Percentiles rank a stretch among this genome's conserved stretches.
phyloP scores from a whole-genome alignment of 2,888 invertebrate species.

The Hyalella azteca region DNA sequence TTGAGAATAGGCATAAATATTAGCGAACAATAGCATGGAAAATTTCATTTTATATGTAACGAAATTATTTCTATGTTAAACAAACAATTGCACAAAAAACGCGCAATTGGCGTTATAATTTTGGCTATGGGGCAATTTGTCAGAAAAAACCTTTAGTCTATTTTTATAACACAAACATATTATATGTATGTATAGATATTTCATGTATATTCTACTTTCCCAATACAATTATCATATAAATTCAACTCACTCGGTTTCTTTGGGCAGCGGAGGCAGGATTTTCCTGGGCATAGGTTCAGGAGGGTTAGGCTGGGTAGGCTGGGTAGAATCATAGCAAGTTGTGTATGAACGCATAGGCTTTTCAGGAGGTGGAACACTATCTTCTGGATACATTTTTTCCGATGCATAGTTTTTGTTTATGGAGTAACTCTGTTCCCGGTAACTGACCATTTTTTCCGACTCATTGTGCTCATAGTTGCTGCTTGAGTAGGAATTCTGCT shows the following conservation, averaged over 20 bases:
- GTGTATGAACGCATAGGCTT: conserved; percentile 12
- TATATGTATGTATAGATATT: not conserved
- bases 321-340: conserved; percentile 29
- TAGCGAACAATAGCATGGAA: no score
- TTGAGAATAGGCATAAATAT: no score
- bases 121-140: no score
- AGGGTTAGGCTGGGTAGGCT: not conserved
- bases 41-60: no score
- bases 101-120: no score
- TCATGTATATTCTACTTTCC: not conserved
- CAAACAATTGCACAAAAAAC: no score
- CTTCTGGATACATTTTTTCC: not conserved
- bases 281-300: not conserved
- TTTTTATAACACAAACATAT: no score
- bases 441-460: no score
- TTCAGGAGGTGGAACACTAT: not conserved
- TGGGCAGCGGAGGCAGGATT: not conserved
- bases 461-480: not conserved
- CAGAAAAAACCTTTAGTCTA: no score
- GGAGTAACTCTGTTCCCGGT: not conserved
- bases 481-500: not conserved
- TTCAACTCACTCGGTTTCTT: not conserved
- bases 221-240: no score
- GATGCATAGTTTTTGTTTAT: no score
- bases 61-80: no score